These are phyloP conservation scores for Phortica magna DNA, from an alignment of 2,888 invertebrate genomes.

Conservation along the genomic window DNA sequence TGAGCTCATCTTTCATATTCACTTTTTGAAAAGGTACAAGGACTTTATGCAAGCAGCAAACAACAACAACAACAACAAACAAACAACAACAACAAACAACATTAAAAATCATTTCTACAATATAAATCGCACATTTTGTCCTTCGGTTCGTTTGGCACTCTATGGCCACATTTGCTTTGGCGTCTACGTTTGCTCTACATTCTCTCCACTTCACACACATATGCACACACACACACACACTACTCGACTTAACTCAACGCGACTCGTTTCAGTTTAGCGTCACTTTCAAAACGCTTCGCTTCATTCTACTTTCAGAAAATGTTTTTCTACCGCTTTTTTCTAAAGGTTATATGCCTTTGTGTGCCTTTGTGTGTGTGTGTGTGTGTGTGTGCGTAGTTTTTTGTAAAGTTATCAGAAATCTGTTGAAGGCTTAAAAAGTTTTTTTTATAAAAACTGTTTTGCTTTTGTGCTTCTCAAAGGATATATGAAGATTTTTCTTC, in stretches of 20 bases:
- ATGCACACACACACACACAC: neutral
- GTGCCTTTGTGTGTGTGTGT: neutral
- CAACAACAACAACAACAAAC: neutral
- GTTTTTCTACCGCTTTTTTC: neutral
- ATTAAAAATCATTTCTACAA: conserved; percentile 1
- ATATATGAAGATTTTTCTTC: neutral
- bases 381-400: neutral
- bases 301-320: conserved; percentile 8
- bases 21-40: conserved; percentile 29
- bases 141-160: conserved; percentile 24
- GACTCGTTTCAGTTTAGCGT: neutral
- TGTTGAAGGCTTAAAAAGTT: conserved; percentile 5
- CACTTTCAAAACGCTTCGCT: conserved; percentile 13
- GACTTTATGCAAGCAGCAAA: neutral
- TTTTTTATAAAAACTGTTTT: neutral
- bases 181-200: too few species aligned
- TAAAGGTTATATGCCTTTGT: too few species aligned
- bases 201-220: too few species aligned
- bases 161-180: neutral
- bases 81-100: neutral
- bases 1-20: conserved; percentile 28
- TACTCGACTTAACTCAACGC: neutral
- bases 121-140: neutral
- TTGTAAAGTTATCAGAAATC: conserved; percentile 13
- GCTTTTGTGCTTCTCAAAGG: neutral